A percentile compares a stretch with the other conserved stretches of the same genome.
Conservation (phyloP, 2,888 invertebrate genomes). For the Smittia aterrima region DNA sequence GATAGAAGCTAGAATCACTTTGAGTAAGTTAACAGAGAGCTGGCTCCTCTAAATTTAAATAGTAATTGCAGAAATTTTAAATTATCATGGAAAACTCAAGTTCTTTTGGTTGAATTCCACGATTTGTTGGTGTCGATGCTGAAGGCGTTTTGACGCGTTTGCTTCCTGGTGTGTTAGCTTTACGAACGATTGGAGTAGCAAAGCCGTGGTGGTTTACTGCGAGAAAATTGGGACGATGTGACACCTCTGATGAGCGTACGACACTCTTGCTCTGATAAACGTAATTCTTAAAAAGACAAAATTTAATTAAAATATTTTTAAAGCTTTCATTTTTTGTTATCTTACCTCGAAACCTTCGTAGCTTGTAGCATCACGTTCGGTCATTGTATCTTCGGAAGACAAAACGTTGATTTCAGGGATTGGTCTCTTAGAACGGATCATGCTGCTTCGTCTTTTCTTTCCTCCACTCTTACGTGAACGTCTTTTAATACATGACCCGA, state of each 20-base stretch:
- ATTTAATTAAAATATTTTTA: not conserved
- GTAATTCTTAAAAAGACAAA: constrained; percentile 16
- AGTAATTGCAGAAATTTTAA: not conserved
- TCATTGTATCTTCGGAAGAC: constrained; percentile 19
- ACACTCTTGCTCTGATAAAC: not conserved
- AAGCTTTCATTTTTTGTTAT: too few relatives aligned
- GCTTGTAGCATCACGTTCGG: constrained; percentile 41
- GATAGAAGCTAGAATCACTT: too few relatives aligned
- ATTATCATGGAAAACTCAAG: constrained; percentile 24
- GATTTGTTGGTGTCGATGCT: not conserved
- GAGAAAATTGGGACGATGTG: not conserved
- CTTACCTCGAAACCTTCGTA: constrained; percentile 44
- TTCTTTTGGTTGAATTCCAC: constrained; percentile 13
- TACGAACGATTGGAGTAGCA: constrained; percentile 16
- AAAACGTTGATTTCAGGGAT: constrained; percentile 35
- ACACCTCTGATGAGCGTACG: constrained; percentile 15
- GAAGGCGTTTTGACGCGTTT: constrained; percentile 4
- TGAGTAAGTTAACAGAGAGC: too few relatives aligned
- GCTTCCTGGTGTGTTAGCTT: not conserved
- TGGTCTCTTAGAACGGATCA: not conserved
- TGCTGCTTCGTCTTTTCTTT: constrained; percentile 8
- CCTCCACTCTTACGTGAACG: constrained; percentile 39
- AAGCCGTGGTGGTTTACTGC: constrained; percentile 27
- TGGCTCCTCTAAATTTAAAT: too few relatives aligned
- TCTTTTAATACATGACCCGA: constrained; percentile 23